Conservation (phyloP, 2,113 vertebrate species). For the Zosterops pallidus region DNA sequence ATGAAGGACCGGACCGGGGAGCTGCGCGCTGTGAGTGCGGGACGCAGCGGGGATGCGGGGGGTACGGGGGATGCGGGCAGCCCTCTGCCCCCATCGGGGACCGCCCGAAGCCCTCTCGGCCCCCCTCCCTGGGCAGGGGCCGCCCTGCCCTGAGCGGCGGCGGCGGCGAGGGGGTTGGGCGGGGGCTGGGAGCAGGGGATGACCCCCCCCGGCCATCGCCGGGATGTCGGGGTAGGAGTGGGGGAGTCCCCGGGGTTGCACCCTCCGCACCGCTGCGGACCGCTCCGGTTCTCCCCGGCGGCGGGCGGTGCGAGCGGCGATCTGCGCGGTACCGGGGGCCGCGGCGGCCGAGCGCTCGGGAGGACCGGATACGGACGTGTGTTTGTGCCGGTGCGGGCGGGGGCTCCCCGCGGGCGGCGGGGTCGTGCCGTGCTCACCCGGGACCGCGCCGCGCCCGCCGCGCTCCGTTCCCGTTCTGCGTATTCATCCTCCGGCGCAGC, state of each 20-base stretch:
- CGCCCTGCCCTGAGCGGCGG: not conserved
- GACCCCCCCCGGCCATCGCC: not conserved
- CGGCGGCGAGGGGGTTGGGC: not conserved
- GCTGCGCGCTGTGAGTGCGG: not conserved
- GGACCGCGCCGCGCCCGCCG: not conserved
- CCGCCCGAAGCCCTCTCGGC: not conserved
- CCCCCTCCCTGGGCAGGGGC: not conserved
- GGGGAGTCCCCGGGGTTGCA: not conserved
- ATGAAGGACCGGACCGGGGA: slow-evolving; percentile 15
- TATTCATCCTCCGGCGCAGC: not conserved
- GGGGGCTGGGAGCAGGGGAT: not conserved
- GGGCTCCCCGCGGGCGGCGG: not conserved
- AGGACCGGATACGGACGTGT: not conserved
- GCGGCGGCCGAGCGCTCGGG: not conserved
- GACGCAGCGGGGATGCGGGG: not conserved
- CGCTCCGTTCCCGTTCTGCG: not conserved
- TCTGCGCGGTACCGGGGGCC: not conserved
- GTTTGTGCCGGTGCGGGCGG: not conserved
- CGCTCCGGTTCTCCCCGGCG: not conserved
- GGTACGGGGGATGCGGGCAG: not conserved
- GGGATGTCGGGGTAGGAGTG: not conserved
- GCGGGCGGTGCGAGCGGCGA: not conserved
- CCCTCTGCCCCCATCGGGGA: not conserved
- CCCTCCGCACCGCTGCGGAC: not conserved
- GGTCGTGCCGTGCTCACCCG: not conserved